Evolutionary conservation across 2,888 invertebrate species (phyloP).

Genomic region (Heliconius ismenius): DNA sequence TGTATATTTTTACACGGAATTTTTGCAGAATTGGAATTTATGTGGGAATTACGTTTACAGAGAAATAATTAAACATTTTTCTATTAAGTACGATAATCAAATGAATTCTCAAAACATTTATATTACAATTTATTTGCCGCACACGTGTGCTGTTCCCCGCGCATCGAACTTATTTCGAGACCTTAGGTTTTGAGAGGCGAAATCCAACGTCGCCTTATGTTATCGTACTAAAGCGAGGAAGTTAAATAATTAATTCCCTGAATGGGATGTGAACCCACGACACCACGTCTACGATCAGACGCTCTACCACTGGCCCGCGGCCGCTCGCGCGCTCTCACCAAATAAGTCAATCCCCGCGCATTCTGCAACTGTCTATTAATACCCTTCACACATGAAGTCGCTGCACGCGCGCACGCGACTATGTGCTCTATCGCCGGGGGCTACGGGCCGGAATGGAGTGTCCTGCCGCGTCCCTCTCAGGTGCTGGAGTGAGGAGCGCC

Average conservation of each 20-base stretch:
- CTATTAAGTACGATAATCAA: too few species aligned
- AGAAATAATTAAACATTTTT: too few species aligned
- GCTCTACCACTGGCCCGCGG: too few species aligned
- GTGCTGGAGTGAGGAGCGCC: constrained; percentile 41
- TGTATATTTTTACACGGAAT: too few species aligned
- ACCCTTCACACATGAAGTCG: constrained; percentile 43
- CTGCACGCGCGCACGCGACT: constrained; percentile 38
- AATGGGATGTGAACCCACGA: not conserved
- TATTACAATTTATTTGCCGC: too few species aligned
- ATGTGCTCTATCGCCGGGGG: constrained; percentile 43
- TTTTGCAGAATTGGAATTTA: too few species aligned
- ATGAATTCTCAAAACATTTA: too few species aligned
- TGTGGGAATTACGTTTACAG: too few species aligned
- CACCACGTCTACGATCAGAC: not conserved
- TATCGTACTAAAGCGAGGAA: not conserved
- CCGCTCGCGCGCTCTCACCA: constrained; percentile 57
- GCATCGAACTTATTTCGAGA: too few species aligned
- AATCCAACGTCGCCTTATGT: not conserved
- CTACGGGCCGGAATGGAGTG: constrained; percentile 46
- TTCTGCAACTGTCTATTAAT: constrained; percentile 72
- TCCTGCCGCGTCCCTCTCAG: constrained; percentile 57
- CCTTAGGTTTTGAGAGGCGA: too few species aligned
- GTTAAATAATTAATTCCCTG: not conserved
- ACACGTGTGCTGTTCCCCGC: too few species aligned
- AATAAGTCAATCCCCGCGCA: constrained; percentile 70